Evolutionary conservation across 2,888 invertebrate species (phyloP).

Genomic region (Keiferia lycopersicella): DNA sequence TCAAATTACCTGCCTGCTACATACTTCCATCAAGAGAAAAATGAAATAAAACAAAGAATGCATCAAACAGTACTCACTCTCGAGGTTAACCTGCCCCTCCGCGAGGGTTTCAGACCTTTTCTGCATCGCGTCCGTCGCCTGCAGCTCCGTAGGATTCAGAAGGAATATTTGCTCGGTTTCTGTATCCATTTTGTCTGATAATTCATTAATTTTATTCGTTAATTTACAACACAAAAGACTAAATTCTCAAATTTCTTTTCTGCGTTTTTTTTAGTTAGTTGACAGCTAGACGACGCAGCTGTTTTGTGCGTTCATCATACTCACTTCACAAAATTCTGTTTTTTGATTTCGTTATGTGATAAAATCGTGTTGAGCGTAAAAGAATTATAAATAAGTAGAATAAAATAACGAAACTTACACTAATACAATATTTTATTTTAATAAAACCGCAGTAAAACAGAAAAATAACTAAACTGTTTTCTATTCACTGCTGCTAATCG

Average conservation of each 20-base stretch:
- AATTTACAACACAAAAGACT: background rate
- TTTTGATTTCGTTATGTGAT: too few species aligned
- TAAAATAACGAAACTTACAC: background rate
- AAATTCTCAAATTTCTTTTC: too few species aligned
- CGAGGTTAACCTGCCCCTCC: constrained; percentile 41
- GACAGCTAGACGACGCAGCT: background rate
- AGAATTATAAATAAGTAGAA: too few species aligned
- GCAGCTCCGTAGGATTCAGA: constrained; percentile 38
- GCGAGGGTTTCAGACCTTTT: constrained; percentile 31
- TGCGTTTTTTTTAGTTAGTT: too few species aligned
- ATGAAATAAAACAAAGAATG: constrained; percentile 22
- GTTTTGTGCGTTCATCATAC: background rate
- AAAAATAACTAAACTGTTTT: too few species aligned
- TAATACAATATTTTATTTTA: background rate
- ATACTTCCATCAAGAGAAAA: too few species aligned
- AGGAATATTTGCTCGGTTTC: constrained; percentile 49
- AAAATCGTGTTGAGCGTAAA: too few species aligned
- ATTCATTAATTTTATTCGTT: background rate
- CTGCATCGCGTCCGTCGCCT: constrained; percentile 33
- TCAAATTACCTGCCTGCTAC: too few species aligned
- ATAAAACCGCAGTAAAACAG: too few species aligned
- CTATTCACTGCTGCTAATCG: background rate
- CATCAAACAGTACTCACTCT: constrained; percentile 42
- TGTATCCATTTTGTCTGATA: constrained; percentile 44
- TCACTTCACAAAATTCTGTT: too few species aligned